Evolutionary conservation across 2,113 vertebrate genomes (phyloP), one percentile per base, ranked within the genome.

Genomic region (Anseranas semipalmata): DNA sequence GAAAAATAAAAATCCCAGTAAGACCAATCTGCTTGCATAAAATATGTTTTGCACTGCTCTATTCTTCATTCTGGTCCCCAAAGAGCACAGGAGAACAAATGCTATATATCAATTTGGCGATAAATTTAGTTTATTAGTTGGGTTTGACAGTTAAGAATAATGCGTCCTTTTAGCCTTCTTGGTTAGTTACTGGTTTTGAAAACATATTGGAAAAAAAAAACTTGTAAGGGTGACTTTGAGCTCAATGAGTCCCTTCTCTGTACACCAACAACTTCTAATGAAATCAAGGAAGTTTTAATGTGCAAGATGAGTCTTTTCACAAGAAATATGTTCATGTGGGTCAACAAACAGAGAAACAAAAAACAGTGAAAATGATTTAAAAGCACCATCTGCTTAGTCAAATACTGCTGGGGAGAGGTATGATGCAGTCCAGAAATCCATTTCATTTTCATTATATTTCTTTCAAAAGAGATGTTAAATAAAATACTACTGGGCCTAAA

Each of bases 381-480:
- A 94, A 91, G 78, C 58, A 93, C 58, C 91, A 87, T 58, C 90
- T 93, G 89, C 73, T 91, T 87, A 75, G 65, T 93, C 32, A 93
- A 72, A 65, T 55, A 45, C 80, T 92, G 66, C 66, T 73, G 76
- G 58, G 43, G 24, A 87, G 35, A 81, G 15, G 68, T 68, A 88
- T 3, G 19, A 75, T 2, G 2, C 14, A 58, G 33, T 72, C 65
- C 46, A 95, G 92, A 92, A 89, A 60, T 32, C n/a, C 56, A 75
- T 5, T 55, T 86, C 2, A 79, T 91, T 94, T 89, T 92, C 55
- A 80, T 88, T 79, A 35, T 25, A 73, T 70, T 87, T 94, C 59
- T 74, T 96, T 96, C 59, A 88, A 77, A 94, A 75, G n/a, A 88
- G 48, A 68, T 66, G 59, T 43, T 76, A 91, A 92, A 94, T 85